phyloP scores from a whole-genome alignment of 2,797 vertebrate genomes.

The Holocentrus rufus region DNA sequence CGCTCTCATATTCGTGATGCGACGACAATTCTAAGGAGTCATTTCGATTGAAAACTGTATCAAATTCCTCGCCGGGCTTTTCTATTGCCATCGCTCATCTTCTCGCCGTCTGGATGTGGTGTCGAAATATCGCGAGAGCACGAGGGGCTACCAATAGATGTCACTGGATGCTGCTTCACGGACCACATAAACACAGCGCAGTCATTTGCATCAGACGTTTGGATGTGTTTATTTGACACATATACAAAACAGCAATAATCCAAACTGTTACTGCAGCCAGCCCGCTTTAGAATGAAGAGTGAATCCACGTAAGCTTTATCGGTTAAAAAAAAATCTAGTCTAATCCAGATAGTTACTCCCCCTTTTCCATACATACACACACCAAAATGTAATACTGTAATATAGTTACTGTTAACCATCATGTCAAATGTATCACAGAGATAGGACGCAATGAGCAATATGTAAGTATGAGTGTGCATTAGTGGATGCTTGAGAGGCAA shows the following conservation, averaged over 20 bases:
- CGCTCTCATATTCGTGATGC: constrained; percentile 60
- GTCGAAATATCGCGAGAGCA: constrained; percentile 67
- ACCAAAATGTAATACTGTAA: constrained; percentile 11
- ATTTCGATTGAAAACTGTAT: constrained; percentile 71
- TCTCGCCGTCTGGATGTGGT: constrained; percentile 58
- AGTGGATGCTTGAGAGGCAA: neutral
- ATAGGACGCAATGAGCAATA: neutral
- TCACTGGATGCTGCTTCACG: neutral
- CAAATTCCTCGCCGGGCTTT: constrained; percentile 68
- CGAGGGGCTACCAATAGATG: neutral
- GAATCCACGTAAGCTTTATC: no score
- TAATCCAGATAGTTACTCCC: neutral
- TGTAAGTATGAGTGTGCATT: neutral
- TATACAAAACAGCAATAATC: constrained; percentile 42
- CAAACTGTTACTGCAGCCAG: constrained; percentile 3
- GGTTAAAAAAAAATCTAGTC: no score
- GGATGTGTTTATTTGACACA: constrained; percentile 59
- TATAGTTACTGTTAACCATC: constrained; percentile 20
- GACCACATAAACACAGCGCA: neutral
- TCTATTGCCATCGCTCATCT: constrained; percentile 82
- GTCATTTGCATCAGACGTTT: constrained; percentile 12
- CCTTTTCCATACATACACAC: neutral
- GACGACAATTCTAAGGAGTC: constrained; percentile 66
- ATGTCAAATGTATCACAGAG: neutral
- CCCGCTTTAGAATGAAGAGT: no score